Conservation (phyloP, 2,797 vertebrate genomes). For the Cyclura pinguis region DNA sequence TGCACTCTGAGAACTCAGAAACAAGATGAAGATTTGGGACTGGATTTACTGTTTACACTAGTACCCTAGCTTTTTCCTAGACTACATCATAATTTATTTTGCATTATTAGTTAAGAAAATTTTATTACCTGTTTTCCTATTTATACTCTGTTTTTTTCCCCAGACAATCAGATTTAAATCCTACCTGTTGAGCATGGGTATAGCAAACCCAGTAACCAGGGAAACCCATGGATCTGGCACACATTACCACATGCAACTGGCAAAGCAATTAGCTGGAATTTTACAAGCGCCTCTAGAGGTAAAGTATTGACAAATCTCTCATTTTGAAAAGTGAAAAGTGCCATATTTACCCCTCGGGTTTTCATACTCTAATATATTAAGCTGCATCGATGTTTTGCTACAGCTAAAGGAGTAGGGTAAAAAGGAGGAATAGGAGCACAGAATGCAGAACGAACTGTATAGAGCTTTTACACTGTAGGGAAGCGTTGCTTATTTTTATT, state of each 20-base stretch:
- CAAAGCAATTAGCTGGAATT: conserved; percentile 94
- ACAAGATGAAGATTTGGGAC: neutral
- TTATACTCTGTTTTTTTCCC: neutral
- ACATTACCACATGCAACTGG: conserved; percentile 96
- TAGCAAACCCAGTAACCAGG: conserved; percentile 95
- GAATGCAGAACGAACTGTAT: too few relatives aligned
- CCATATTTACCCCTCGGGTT: too few relatives aligned
- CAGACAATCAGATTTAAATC: conserved; percentile 97
- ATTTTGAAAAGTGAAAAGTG: neutral
- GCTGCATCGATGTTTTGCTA: too few relatives aligned
- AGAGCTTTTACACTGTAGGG: too few relatives aligned
- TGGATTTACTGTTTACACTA: neutral
- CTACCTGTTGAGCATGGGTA: conserved; percentile 98
- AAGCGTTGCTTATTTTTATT: too few relatives aligned
- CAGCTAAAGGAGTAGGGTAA: too few relatives aligned
- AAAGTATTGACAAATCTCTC: conserved; percentile 34
- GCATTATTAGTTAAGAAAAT: neutral
- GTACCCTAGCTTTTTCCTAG: neutral
- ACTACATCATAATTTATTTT: neutral
- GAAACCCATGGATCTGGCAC: conserved; percentile 96
- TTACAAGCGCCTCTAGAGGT: conserved; percentile 94
- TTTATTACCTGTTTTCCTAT: conserved; percentile 18
- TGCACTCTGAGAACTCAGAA: neutral
- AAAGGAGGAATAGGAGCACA: too few relatives aligned
- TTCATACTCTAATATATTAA: too few relatives aligned